A percentile compares a stretch with the other conserved stretches of the same genome.
These are phyloP conservation scores for Pipistrellus pygmaeus DNA, from an alignment of 2,797 vertebrate species.

Conservation along the genomic window DNA sequence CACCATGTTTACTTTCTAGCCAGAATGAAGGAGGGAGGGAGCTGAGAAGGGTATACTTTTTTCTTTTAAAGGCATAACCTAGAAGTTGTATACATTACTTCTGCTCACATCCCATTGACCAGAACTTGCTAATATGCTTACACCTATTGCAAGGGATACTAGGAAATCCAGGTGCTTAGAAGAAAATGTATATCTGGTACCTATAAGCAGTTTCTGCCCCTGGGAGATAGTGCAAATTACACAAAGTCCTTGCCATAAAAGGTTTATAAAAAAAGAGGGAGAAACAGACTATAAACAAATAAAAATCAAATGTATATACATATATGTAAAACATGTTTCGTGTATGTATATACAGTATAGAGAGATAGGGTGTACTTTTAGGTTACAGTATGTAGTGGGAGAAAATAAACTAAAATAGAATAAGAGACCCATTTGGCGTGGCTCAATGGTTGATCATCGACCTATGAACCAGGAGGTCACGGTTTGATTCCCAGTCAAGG, in stretches of 20 bases:
- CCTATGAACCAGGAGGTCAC: too few species aligned
- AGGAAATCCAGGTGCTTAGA: not conserved
- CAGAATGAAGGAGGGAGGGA: not conserved
- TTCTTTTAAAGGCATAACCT: not conserved
- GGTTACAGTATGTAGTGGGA: not conserved
- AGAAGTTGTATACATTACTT: not conserved
- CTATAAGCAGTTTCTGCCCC: not conserved
- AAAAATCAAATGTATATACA: not conserved
- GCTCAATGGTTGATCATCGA: too few species aligned
- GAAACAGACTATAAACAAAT: conserved; percentile 23
- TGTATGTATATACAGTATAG: not conserved
- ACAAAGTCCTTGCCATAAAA: not conserved
- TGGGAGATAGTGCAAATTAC: not conserved
- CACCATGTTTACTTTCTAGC: not conserved
- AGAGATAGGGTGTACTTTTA: not conserved
- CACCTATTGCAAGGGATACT: not conserved
- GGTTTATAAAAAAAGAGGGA: not conserved
- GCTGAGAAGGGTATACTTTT: not conserved
- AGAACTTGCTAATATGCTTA: not conserved
- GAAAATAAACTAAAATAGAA: not conserved
- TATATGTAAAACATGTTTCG: not conserved
- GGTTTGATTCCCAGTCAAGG: too few species aligned
- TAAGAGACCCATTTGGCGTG: not conserved
- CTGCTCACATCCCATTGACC: not conserved
- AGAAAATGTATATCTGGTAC: not conserved